Evolutionary conservation across 2,888 invertebrate genomes (phyloP).

Genomic region (Pachycephus smyrnensis): DNA sequence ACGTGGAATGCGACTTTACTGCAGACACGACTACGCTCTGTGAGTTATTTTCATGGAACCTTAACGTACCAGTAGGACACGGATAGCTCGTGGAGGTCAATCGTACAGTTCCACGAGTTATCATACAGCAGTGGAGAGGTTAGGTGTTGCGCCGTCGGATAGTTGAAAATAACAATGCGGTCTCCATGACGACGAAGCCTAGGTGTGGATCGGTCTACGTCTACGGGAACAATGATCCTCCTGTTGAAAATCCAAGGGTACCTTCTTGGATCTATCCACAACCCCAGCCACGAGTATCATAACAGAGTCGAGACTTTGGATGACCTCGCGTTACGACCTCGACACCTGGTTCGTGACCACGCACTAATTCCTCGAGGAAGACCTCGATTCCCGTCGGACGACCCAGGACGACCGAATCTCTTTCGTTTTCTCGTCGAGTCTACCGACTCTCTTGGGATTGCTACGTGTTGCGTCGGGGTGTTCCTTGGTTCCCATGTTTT

Average conservation of each 20-base stretch:
- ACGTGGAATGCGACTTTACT: constrained; percentile 88
- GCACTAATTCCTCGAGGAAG: background rate
- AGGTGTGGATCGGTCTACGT: background rate
- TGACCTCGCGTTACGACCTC: background rate
- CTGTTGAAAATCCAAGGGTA: constrained; percentile 18
- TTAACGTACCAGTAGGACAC: background rate
- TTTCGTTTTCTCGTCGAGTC: background rate
- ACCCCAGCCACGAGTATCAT: background rate
- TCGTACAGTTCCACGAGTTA: background rate
- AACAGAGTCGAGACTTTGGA: background rate
- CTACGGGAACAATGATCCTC: constrained; percentile 21
- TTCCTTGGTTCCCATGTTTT: background rate
- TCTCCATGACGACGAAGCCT: background rate
- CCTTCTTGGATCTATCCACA: background rate
- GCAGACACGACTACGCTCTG: constrained; percentile 93
- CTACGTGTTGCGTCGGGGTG: background rate
- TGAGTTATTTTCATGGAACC: constrained; percentile 67
- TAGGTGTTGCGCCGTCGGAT: background rate
- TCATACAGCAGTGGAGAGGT: background rate
- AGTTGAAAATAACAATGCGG: background rate
- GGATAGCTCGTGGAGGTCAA: background rate
- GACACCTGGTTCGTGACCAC: background rate
- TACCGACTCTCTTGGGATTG: background rate
- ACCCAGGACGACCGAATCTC: background rate
- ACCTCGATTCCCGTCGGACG: background rate